Evolutionary conservation across 2,113 vertebrate genomes (phyloP).

Genomic region (Mionectes macconnelli): DNA sequence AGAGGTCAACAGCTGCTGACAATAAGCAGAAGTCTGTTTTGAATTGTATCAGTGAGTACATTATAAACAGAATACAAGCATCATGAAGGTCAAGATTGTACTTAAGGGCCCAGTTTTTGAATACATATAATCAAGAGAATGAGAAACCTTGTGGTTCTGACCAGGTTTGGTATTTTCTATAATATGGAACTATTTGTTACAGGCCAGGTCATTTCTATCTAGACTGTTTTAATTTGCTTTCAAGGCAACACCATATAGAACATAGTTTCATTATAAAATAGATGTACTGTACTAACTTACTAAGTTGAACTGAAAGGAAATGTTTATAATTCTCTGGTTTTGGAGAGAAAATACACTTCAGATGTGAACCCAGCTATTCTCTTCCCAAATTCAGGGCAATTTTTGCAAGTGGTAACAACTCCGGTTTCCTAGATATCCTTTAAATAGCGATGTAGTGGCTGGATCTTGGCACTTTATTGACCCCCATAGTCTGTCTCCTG

Average conservation of each 20-base stretch:
- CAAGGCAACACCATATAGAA: background rate
- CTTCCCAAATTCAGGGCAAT: background rate
- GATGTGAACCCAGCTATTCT: background rate
- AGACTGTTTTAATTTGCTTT: background rate
- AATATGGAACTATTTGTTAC: background rate
- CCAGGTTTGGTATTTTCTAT: background rate
- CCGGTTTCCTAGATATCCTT: background rate
- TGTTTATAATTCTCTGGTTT: background rate
- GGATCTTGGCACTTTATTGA: background rate
- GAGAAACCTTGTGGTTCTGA: background rate
- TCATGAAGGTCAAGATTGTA: background rate
- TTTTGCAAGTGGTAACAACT: background rate
- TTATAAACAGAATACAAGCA: background rate
- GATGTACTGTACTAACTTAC: background rate
- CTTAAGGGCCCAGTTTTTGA: background rate
- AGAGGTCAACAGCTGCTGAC: background rate
- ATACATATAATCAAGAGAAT: background rate
- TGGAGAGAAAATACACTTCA: background rate
- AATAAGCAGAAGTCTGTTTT: background rate
- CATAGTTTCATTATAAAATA: background rate
- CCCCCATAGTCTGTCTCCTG: background rate
- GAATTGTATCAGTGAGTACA: background rate
- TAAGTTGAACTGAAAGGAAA: background rate
- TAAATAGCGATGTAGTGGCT: background rate
- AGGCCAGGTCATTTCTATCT: background rate